Evolutionary conservation across 2,113 vertebrate genomes (phyloP), one percentile per base, ranked within the genome.

Genomic region (Clarias gariepinus): DNA sequence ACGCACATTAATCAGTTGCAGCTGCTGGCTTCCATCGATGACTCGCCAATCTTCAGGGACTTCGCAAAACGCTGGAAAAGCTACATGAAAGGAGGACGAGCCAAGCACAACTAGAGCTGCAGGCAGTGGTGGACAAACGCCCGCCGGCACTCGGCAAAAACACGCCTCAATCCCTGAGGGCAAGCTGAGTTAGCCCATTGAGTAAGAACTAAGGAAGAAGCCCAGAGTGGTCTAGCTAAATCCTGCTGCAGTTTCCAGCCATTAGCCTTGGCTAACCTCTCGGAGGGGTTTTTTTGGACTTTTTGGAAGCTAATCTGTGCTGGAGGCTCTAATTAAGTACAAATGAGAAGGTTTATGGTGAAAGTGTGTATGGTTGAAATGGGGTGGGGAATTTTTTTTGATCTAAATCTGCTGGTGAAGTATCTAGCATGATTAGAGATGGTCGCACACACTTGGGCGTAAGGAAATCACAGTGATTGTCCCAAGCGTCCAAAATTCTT

Each of bases 1-100:
- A 99, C 98, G 3, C 98, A 99, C 96, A 99, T 99, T 92, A 99
- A 99, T 93, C 98, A 99, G 93, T 96, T 99, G 60, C 98, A 99
- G 94, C 96, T 99, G 76, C 95, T 99, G 81, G 95, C 93, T 66
- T 96, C 97, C 57, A 91, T 99, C 0, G 97, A 99, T 10, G 96
- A 95, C 84, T 88, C 97, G 0, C 96, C 97, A 28, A 19, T 99
- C 92, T 99, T 99, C 94, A 97, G 89, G 90, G 98, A 99, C 33
- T 97, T 98, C 36, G 93, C 96, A 83, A 97, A 95, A 91, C 93
- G 98, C 87, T 99, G 98, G 98, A 99, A 98, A 91, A 97, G 95
- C 91, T 99, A 99, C 95, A 95, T 99, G 84, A 96, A 97, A 66
- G 98, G 98, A 25, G 94, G 96, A 4, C 92, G 97, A 88, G 98